Percentiles rank a stretch among this genome's conserved stretches.
Evolutionary conservation across 2,797 vertebrate species (phyloP).

Genomic region (Arctocebus calabarensis): DNA sequence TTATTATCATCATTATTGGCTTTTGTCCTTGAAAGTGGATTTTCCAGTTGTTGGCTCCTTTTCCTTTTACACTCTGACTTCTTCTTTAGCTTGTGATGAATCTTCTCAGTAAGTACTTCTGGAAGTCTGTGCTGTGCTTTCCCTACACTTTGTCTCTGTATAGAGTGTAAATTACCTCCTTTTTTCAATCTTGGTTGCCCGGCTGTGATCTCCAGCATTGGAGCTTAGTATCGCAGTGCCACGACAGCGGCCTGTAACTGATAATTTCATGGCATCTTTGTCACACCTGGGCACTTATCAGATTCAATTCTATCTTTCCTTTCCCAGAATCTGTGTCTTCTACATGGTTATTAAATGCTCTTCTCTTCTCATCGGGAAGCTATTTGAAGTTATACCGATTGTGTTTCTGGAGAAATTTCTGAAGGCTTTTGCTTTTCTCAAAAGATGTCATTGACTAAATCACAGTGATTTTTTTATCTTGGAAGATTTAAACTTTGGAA

Average conservation of each 20-base stretch:
- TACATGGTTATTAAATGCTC: slow-evolving; percentile 26
- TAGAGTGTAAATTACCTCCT: neutral
- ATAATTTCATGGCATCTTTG: slow-evolving; percentile 37
- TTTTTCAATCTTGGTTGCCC: neutral
- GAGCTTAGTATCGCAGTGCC: neutral
- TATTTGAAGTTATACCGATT: slow-evolving; percentile 53
- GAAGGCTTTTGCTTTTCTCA: neutral
- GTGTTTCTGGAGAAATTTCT: slow-evolving; percentile 41
- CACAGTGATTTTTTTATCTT: slow-evolving; percentile 4
- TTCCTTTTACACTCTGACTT: neutral
- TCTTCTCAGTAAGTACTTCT: neutral
- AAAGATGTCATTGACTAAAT: slow-evolving; percentile 33
- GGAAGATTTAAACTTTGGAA: slow-evolving; percentile 33
- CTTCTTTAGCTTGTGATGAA: neutral
- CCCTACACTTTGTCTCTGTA: neutral
- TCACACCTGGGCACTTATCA: slow-evolving; percentile 20
- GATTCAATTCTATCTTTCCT: neutral
- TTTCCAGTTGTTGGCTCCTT: neutral
- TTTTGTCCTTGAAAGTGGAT: slow-evolving; percentile 8
- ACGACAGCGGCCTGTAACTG: neutral
- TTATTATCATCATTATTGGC: neutral
- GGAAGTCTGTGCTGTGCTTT: neutral
- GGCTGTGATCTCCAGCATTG: neutral
- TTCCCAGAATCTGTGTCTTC: slow-evolving; percentile 4
- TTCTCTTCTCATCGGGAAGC: neutral